Percentiles rank a stretch among this genome's conserved stretches.
Conservation (phyloP, 2,113 vertebrate genomes). For the Tragelaphus imberbis region DNA sequence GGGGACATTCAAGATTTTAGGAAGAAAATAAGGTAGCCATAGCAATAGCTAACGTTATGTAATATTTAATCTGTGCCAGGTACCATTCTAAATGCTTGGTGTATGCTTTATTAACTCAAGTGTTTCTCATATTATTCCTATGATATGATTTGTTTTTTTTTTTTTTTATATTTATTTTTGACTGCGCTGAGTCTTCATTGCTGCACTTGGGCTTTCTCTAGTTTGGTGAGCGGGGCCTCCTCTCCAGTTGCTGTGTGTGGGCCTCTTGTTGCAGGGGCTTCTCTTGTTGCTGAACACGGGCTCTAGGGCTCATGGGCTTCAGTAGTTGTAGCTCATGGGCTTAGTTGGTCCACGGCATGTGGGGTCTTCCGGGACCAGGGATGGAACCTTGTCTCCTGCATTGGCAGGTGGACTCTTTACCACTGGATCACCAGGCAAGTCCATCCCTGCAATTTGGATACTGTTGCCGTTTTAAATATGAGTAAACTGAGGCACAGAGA, state of each 20-base stretch:
- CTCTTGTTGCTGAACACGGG: background rate
- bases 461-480: background rate
- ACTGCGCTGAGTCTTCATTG: background rate
- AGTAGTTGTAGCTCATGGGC: background rate
- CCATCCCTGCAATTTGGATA: background rate
- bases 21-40: background rate
- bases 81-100: background rate
- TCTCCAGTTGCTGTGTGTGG: background rate
- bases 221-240: background rate
- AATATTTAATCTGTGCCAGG: background rate
- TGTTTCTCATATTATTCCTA: background rate
- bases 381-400: background rate
- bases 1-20: background rate
- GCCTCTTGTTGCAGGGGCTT: background rate
- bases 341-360: background rate
- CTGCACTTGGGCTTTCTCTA: background rate
- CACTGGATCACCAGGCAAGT: background rate
- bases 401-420: background rate
- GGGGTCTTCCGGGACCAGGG: background rate
- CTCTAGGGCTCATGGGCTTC: background rate
- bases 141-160: background rate
- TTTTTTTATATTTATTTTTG: background rate
- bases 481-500: background rate
- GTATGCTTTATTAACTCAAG: background rate
- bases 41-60: background rate